Evolutionary conservation across 2,888 invertebrate species (phyloP).

Genomic region (Folsomia manolachei): DNA sequence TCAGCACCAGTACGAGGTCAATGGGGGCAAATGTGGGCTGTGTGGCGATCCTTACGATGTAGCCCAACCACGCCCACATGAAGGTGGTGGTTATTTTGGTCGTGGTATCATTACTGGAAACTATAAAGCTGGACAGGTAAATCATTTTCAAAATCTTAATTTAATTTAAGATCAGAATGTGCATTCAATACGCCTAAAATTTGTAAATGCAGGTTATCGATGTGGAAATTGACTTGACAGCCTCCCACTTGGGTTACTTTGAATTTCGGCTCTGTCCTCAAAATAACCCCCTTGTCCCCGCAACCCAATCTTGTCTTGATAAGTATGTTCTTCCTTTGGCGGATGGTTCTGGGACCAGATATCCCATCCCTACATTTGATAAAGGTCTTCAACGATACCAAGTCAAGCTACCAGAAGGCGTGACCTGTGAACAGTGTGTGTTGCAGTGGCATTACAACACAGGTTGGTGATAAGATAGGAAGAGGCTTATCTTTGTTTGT

Average conservation of each 20-base stretch:
- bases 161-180: slow-evolving; percentile 10
- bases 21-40: slow-evolving; percentile 55
- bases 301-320: slow-evolving; percentile 52
- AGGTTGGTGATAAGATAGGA: neutral
- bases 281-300: slow-evolving; percentile 49
- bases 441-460: slow-evolving; percentile 38
- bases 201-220: slow-evolving; percentile 24
- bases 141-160: too few relatives aligned
- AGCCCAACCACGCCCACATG: slow-evolving; percentile 51
- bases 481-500: neutral
- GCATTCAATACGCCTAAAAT: too few relatives aligned
- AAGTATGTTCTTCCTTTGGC: slow-evolving; percentile 50
- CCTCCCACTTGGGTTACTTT: slow-evolving; percentile 50
- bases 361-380: slow-evolving; percentile 23
- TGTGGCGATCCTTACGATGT: slow-evolving; percentile 55
- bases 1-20: slow-evolving; percentile 35
- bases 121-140: slow-evolving; percentile 51
- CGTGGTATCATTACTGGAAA: slow-evolving; percentile 51
- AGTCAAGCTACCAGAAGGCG: slow-evolving; percentile 26
- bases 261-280: slow-evolving; percentile 53
- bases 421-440: slow-evolving; percentile 40
- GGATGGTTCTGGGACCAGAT: slow-evolving; percentile 48
- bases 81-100: slow-evolving; percentile 52
- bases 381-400: slow-evolving; percentile 23
- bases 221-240: slow-evolving; percentile 41